These are phyloP conservation scores for Sparus aurata DNA, from an alignment of 2,797 vertebrate genomes.

Conservation along the genomic window DNA sequence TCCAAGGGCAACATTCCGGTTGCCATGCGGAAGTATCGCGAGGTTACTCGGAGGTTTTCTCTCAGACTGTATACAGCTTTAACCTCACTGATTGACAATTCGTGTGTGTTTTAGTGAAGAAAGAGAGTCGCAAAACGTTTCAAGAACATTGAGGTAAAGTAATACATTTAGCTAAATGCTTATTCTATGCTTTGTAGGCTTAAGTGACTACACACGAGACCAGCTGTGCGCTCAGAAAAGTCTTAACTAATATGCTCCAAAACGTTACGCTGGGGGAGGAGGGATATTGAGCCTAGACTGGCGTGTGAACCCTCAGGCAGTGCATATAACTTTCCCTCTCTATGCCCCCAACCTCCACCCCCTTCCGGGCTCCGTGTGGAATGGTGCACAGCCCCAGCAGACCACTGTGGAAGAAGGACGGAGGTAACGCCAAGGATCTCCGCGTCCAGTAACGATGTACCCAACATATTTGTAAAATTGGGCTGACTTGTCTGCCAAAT, in stretches of 20 bases:
- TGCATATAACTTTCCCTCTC: constrained; percentile 53
- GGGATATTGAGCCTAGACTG: constrained; percentile 36
- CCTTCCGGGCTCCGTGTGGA: constrained; percentile 45
- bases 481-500: neutral
- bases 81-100: neutral
- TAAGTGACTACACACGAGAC: neutral
- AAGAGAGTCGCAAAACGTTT: accelerated
- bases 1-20: constrained; percentile 78
- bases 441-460: constrained; percentile 60
- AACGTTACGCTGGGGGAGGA: constrained; percentile 36
- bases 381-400: constrained; percentile 31
- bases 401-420: constrained; percentile 10
- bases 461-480: neutral
- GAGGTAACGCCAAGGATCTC: neutral
- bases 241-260: neutral
- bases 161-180: neutral
- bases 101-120: neutral
- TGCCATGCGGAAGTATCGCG: constrained; percentile 73
- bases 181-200: neutral
- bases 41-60: constrained; percentile 36
- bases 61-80: neutral
- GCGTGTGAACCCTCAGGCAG: constrained; percentile 62
- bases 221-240: constrained; percentile 13
- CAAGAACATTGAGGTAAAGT: neutral
- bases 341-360: constrained; percentile 50